Base-by-base conservation (phyloP, 2,888 invertebrate genomes). In the Crepidodera aurea region DNA sequence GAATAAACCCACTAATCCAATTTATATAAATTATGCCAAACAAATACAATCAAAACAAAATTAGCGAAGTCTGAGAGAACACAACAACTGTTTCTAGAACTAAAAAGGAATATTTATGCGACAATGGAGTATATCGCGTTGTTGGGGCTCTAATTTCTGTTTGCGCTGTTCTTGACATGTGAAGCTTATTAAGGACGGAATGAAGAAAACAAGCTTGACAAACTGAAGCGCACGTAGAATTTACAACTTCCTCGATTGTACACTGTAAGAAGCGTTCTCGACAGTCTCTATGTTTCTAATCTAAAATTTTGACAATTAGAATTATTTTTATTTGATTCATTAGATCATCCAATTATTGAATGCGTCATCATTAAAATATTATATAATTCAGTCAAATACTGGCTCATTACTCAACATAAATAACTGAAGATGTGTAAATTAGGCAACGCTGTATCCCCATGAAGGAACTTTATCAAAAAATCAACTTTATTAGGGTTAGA, bases 41-140 rank as follows among this genome's bases (percentile, higher is more conserved):
- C 44, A 44, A 44, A 44, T 22, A 22, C 12, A 44, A 22, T 44
- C 44, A 44, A 44, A 44, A 44, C 44, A 44, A 44, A 44, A 44
- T 44, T 44, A 44, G 44, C 22, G 8, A 44, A 19, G 13, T 44
- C 44, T 22, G n/a, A 22, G 22, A 12, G 22, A 25, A 44, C 12
- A 34, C 34, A 34, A 34, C 12, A 34, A 10, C 12, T 6, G 13
- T 6, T 5, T 29, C 29, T 7, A 10, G 6, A 29, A 7, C 29
- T 10, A 12, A 13, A 34, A n/a, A 12, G 34, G 34, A 34, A 34
- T 34, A 13, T 34, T 29, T 29, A 34, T 34, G 13, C 34, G 34
- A 34, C 34, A 34, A 44, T n/a, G 12, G 44, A 8, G 7, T 22
- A 13, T 22, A 22, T 19, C 8, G 16, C 42, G 19, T 13, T 19